phyloP scores from a whole-genome alignment of 1,140 invertebrate genomes.

The Eufriesea mexicana region DNA sequence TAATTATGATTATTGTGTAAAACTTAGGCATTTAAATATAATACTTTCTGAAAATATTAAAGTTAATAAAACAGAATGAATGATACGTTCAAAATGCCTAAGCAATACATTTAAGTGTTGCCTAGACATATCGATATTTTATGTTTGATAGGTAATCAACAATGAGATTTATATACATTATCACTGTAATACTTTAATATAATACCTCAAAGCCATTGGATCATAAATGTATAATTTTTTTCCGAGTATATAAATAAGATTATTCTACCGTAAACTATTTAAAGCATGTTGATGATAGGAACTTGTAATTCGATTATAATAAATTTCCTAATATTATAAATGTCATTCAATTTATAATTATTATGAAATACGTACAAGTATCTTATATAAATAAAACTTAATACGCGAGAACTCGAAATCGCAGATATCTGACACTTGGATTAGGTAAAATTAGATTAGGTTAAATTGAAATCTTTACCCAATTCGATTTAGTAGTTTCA shows the following conservation, averaged over 20 bases:
- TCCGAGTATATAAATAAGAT: constrained; percentile 3
- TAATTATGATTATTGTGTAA: constrained; percentile 33
- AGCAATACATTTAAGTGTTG: constrained; percentile 43
- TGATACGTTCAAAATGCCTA: constrained; percentile 36
- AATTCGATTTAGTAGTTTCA: not conserved
- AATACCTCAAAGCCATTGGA: constrained; percentile 43
- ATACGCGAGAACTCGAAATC: not conserved
- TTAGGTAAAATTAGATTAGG: not conserved
- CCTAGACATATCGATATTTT: constrained; percentile 16
- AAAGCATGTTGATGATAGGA: constrained; percentile 10
- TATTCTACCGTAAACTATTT: not conserved
- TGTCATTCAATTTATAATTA: constrained; percentile 1
- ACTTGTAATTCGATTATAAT: constrained; percentile 25
- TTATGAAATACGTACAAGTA: not conserved
- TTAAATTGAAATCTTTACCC: not conserved
- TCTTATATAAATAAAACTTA: not conserved
- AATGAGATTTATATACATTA: constrained; percentile 48
- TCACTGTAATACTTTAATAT: constrained; percentile 23
- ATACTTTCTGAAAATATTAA: not conserved
- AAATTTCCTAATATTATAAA: not conserved
- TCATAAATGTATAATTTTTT: constrained; percentile 28
- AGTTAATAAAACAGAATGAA: not conserved
- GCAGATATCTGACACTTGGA: not conserved
- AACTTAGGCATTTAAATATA: constrained; percentile 50
- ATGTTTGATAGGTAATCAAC: constrained; percentile 24